Evolutionary conservation across 1,140 invertebrate genomes (phyloP).

Genomic region (Schlechtendalia chinensis): DNA sequence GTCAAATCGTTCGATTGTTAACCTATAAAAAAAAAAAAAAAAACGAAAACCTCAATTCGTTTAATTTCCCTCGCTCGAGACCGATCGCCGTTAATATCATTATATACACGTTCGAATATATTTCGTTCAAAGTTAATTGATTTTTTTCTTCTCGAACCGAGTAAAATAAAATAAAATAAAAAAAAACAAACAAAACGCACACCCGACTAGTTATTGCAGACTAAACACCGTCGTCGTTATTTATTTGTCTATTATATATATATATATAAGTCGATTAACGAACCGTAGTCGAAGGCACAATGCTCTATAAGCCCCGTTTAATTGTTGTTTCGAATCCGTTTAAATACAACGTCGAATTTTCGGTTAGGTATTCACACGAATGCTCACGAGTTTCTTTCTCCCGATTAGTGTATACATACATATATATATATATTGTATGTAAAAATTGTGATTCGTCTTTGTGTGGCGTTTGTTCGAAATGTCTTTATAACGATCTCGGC

Average conservation of each 20-base stretch:
- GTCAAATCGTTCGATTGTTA: slow-evolving; percentile 8
- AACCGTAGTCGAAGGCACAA: too few relatives aligned
- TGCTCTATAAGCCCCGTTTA: too few relatives aligned
- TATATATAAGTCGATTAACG: too few relatives aligned
- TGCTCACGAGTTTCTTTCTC: too few relatives aligned
- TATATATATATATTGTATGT: too few relatives aligned
- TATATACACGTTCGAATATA: not conserved
- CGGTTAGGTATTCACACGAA: too few relatives aligned
- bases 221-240: not conserved
- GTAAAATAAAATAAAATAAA: not conserved
- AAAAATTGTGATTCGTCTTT: too few relatives aligned
- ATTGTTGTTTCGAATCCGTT: too few relatives aligned
- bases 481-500: slow-evolving; percentile 20
- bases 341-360: too few relatives aligned
- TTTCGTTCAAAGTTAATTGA: slow-evolving; percentile 19
- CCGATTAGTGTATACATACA: too few relatives aligned
- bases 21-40: not conserved
- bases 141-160: not conserved
- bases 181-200: not conserved
- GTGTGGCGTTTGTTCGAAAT: slow-evolving; percentile 20
- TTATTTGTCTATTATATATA: not conserved
- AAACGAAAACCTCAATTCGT: not conserved
- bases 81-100: not conserved
- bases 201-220: not conserved
- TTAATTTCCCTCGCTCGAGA: not conserved